Evolutionary conservation across 2,888 invertebrate species (phyloP), one percentile per base, ranked within the genome.

Genomic region (Cephus pygmeus): DNA sequence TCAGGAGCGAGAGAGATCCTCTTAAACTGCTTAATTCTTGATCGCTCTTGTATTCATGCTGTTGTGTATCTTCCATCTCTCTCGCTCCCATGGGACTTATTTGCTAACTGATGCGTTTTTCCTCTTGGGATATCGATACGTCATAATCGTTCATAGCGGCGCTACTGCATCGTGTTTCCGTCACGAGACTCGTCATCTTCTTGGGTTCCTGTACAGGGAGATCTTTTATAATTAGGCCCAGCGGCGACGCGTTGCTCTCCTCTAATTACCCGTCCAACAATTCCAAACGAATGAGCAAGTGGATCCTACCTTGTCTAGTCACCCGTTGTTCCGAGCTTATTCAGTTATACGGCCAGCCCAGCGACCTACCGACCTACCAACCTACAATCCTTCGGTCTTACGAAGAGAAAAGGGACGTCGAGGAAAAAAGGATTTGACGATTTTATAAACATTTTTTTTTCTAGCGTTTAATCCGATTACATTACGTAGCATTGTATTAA

Each of bases 261-360:
- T 88, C 90, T 91, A 91, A 91, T 91, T 91, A 91, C 89, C 88
- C 86, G 89, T 90, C 89, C 88, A 88, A 90, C 89, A 90, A 90
- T 90, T 85, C 85, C 85, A 81, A 84, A 79, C 86, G 87, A 90
- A 88, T 87, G 88, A 88, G 84, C 86, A 88, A 90, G 88, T 89
- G 88, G 71, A 85, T 83, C 82, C 76, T 76, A 30, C 79, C 80
- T 82, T 80, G 81, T 80, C 83, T 75, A 79, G 83, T 82, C 80
- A 81, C 77, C 79, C 86, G 83, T 88, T 87, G 84, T 88, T 84
- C 82, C 81, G 76, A 80, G 84, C 85, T 87, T 88, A 88, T 89
- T 89, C 86, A 86, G 85, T 88, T 88, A 84, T 79, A 84, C 74
- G 77, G 79, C 75, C 79, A 36, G 35, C 75, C 74, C 23, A 56